These are phyloP conservation scores for Xiphophorus hellerii DNA, from an alignment of 2,113 vertebrate genomes.

Conservation along the genomic window DNA sequence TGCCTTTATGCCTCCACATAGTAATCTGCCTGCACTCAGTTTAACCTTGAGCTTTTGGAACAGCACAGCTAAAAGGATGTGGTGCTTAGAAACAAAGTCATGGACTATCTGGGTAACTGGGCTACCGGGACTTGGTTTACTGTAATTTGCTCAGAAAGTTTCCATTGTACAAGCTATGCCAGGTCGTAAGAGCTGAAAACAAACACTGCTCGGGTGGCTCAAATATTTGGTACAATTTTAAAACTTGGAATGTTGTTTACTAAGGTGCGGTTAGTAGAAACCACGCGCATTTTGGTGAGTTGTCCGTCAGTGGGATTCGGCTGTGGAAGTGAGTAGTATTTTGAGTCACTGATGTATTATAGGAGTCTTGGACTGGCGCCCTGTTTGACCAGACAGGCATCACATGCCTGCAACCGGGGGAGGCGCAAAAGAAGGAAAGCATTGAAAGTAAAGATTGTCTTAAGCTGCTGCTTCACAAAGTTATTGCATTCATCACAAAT, in stretches of 20 bases:
- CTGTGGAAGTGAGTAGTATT: conserved; percentile 37
- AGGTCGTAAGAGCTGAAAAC: conserved; percentile 26
- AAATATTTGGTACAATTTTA: conserved; percentile 50
- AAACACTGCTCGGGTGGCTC: conserved; percentile 31
- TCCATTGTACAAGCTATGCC: conserved; percentile 18
- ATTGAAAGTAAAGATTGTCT: background rate
- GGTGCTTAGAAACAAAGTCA: conserved; percentile 32
- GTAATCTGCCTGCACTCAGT: conserved; percentile 34
- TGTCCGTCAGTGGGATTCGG: conserved; percentile 24
- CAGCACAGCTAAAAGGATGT: conserved; percentile 34
- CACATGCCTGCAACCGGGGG: conserved; percentile 31
- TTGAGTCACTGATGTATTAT: conserved; percentile 17
- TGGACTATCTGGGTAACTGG: conserved; percentile 12
- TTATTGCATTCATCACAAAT: background rate
- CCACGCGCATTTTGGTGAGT: conserved; percentile 13
- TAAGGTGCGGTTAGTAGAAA: conserved; percentile 15
- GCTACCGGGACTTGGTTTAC: conserved; percentile 17
- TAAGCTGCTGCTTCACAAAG: background rate
- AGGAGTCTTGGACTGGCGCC: conserved; percentile 33
- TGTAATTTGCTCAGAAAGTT: conserved; percentile 37
- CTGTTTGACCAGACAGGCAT: conserved; percentile 61
- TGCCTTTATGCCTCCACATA: conserved; percentile 27
- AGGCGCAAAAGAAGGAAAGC: conserved; percentile 12
- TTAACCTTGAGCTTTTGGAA: conserved; percentile 43
- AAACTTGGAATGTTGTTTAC: conserved; percentile 30